Percentiles rank a stretch among this genome's conserved stretches.
phyloP scores from a whole-genome alignment of 2,888 invertebrate species.

The Anoplius nigerrimus region DNA sequence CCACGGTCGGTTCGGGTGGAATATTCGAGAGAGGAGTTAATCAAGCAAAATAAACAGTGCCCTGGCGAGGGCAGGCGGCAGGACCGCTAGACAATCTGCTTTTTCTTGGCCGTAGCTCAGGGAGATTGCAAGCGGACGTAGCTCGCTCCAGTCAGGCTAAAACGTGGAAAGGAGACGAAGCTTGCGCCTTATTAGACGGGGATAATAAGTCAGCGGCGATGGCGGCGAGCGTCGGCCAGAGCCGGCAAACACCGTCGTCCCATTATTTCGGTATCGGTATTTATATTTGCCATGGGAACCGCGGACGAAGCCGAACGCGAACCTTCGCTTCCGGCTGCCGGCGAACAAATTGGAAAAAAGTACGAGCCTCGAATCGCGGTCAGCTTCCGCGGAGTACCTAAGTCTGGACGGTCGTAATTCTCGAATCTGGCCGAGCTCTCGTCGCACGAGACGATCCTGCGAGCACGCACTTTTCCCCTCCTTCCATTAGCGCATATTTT shows the following conservation, averaged over 20 bases:
- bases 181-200: neutral
- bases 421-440: neutral
- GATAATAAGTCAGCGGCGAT: constrained; percentile 21
- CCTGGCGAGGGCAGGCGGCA: constrained; percentile 17
- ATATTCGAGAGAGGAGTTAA: constrained; percentile 47
- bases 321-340: too few relatives aligned
- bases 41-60: constrained; percentile 52
- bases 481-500: too few relatives aligned
- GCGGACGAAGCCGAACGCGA: constrained; percentile 7
- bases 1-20: constrained; percentile 14
- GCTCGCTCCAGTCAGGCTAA: neutral
- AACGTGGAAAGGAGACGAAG: neutral
- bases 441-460: neutral
- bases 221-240: neutral
- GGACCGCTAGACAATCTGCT: constrained; percentile 13
- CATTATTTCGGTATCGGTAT: constrained; percentile 47
- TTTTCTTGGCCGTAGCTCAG: constrained; percentile 1
- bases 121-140: neutral
- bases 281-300: constrained; percentile 37
- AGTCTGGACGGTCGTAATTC: too few relatives aligned
- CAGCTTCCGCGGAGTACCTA: too few relatives aligned
- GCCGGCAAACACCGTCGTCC: constrained; percentile 19
- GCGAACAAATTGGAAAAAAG: too few relatives aligned
- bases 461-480: neutral
- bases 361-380: too few relatives aligned